These are phyloP conservation scores for Amphipoea lucens DNA, from an alignment of 2,888 invertebrate genomes.

Conservation along the genomic window DNA sequence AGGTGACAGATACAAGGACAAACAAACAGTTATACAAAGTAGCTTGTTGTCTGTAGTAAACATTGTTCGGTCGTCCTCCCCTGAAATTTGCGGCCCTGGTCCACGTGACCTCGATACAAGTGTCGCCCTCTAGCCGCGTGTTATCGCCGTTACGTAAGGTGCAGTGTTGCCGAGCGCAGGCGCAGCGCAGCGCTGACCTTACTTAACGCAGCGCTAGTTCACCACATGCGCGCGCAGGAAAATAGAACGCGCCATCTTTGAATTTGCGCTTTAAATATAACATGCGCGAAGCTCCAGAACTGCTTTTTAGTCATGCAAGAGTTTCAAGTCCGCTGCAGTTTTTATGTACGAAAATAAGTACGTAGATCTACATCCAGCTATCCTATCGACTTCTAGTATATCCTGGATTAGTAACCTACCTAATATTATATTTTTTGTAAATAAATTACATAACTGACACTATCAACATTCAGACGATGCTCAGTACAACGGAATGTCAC, in stretches of 20 bases:
- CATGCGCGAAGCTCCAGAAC: slow-evolving; percentile 58
- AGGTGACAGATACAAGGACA: slow-evolving; percentile 4
- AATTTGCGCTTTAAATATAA: slow-evolving; percentile 58
- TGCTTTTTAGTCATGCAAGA: slow-evolving; percentile 53
- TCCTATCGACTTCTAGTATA: not conserved
- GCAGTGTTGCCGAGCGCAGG: slow-evolving; percentile 68
- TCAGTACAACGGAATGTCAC: slow-evolving; percentile 77
- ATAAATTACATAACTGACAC: slow-evolving; percentile 22
- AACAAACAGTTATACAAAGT: slow-evolving; percentile 22
- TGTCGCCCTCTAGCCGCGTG: slow-evolving; percentile 63
- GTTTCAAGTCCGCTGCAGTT: slow-evolving; percentile 12
- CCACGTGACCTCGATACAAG: slow-evolving; percentile 61
- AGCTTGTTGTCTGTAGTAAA: slow-evolving; percentile 17
- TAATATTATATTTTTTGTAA: slow-evolving; percentile 6
- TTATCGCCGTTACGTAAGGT: slow-evolving; percentile 74
- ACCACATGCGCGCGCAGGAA: slow-evolving; percentile 64
- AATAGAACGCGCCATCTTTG: slow-evolving; percentile 64
- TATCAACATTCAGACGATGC: slow-evolving; percentile 44
- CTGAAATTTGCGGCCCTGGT: slow-evolving; percentile 28
- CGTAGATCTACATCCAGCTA: not conserved
- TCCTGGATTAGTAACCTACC: not conserved
- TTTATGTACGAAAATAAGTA: slow-evolving; percentile 6
- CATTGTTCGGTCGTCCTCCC: slow-evolving; percentile 13
- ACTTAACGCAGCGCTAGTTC: slow-evolving; percentile 81
- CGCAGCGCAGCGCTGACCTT: slow-evolving; percentile 83